These are phyloP conservation scores for Andricus quercusramuli DNA, from an alignment of 2,888 invertebrate species.

Conservation along the genomic window DNA sequence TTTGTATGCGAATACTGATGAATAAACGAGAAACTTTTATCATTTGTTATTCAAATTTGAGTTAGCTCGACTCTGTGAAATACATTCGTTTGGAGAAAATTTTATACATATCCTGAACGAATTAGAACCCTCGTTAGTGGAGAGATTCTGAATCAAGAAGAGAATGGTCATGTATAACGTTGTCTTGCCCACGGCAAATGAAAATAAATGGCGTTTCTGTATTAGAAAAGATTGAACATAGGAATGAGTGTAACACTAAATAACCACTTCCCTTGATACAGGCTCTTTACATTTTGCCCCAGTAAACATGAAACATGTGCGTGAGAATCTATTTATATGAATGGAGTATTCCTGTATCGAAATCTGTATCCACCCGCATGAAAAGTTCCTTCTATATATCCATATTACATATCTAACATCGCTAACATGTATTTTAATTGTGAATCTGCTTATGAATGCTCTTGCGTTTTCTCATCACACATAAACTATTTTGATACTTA, in stretches of 20 bases:
- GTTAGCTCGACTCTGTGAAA: not conserved
- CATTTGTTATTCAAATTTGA: slow-evolving; percentile 35
- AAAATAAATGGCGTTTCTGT: slow-evolving; percentile 28
- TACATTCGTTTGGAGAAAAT: slow-evolving; percentile 29
- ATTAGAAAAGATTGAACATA: slow-evolving; percentile 23
- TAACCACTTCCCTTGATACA: slow-evolving; percentile 30
- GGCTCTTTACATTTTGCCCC: not conserved
- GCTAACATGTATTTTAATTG: slow-evolving; percentile 9
- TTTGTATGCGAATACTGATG: not conserved
- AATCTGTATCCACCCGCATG: slow-evolving; percentile 10
- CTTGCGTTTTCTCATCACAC: not conserved
- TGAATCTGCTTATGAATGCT: not conserved
- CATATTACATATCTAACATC: slow-evolving; percentile 10
- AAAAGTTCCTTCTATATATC: slow-evolving; percentile 15
- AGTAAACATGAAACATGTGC: slow-evolving; percentile 16
- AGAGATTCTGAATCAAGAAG: slow-evolving; percentile 17
- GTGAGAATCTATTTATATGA: not conserved
- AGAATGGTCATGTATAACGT: slow-evolving; percentile 16
- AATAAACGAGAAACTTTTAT: slow-evolving; percentile 24
- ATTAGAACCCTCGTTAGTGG: slow-evolving; percentile 39
- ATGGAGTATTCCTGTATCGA: not conserved
- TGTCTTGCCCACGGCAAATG: slow-evolving; percentile 18
- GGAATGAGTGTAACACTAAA: slow-evolving; percentile 19
- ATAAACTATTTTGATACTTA: too few relatives aligned
- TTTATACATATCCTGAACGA: slow-evolving; percentile 14